Evolutionary conservation across 2,797 vertebrate species (phyloP).

Genomic region (Trachops cirrhosus): DNA sequence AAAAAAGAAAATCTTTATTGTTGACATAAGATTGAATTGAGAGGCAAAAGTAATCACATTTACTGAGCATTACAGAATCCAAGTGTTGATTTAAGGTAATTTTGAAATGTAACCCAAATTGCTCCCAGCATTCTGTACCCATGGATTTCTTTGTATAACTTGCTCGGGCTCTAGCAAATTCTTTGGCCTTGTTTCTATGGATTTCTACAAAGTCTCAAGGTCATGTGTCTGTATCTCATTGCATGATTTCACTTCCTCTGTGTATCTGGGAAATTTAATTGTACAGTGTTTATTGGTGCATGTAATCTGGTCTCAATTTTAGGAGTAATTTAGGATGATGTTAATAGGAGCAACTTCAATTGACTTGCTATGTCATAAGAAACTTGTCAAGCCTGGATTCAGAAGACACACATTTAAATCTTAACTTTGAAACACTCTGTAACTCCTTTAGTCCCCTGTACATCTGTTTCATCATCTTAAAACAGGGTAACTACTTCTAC

Average conservation of each 20-base stretch:
- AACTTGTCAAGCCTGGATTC: background rate
- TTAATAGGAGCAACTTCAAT: background rate
- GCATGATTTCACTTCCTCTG: background rate
- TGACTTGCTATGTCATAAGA: background rate
- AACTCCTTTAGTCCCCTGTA: background rate
- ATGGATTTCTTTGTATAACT: background rate
- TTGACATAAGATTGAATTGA: background rate
- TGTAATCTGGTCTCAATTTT: background rate
- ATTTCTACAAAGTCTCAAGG: background rate
- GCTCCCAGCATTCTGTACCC: background rate
- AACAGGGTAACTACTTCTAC: background rate
- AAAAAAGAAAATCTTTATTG: background rate
- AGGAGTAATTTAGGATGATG: background rate
- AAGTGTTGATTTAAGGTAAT: background rate
- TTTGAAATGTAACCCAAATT: background rate
- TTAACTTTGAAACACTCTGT: background rate
- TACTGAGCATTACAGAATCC: background rate
- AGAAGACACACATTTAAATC: background rate
- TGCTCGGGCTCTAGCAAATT: background rate
- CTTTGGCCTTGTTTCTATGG: background rate
- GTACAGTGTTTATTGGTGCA: background rate
- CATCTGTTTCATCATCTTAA: background rate
- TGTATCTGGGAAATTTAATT: background rate
- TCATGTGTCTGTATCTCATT: background rate
- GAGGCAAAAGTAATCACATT: background rate